A percentile compares a stretch with the other conserved stretches of the same genome.
phyloP scores from a whole-genome alignment of 2,888 invertebrate species.

The Drosophila pseudotalamancana region DNA sequence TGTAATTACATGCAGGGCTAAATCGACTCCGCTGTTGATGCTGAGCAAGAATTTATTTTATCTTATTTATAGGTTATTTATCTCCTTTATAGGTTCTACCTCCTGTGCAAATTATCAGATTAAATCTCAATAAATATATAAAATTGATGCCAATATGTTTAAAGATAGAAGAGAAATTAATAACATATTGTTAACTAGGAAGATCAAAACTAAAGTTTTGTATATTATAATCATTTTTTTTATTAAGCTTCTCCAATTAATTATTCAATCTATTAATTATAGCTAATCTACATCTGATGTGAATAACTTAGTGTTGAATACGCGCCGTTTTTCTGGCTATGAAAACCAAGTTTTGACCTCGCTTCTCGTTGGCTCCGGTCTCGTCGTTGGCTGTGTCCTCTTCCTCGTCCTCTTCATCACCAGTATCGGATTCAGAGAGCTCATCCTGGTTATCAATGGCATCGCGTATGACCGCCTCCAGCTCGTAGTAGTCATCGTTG shows the following conservation, averaged over 20 bases:
- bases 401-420: conserved; percentile 34
- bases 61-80: too few relatives aligned
- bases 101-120: too few relatives aligned
- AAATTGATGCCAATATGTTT: too few relatives aligned
- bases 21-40: too few relatives aligned
- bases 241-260: conserved; percentile 1
- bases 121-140: too few relatives aligned
- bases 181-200: too few relatives aligned
- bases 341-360: conserved; percentile 63
- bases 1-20: too few relatives aligned
- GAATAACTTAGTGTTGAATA: not conserved
- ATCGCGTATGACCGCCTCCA: conserved; percentile 56
- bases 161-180: too few relatives aligned
- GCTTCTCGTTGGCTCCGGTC: conserved; percentile 39
- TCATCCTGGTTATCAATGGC: conserved; percentile 25
- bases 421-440: conserved; percentile 6
- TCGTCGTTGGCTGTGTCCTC: conserved; percentile 32
- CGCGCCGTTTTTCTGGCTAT: conserved; percentile 62
- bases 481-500: conserved; percentile 80
- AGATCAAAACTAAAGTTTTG: too few relatives aligned
- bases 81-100: too few relatives aligned
- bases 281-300: not conserved
- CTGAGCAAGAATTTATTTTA: too few relatives aligned
- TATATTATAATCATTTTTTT: not conserved
- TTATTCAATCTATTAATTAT: not conserved